Evolutionary conservation across 1,140 invertebrate species (phyloP).

Genomic region (Vanessa tameamea): DNA sequence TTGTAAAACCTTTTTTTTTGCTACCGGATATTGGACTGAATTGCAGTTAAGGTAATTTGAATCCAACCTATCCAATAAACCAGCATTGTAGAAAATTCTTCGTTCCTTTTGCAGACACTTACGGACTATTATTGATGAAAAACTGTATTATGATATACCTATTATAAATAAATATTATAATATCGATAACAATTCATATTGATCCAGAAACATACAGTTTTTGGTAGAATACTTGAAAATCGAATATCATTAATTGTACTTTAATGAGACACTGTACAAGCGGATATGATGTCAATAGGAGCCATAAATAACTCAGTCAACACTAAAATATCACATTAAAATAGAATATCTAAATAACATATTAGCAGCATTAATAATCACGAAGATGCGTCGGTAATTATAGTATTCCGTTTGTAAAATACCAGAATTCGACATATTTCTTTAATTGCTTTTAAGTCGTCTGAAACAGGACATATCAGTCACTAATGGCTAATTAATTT

Average conservation of each 20-base stretch:
- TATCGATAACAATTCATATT: background rate
- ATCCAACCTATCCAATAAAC: too few relatives aligned
- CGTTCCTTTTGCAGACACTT: too few relatives aligned
- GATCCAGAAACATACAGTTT: conserved; percentile 16
- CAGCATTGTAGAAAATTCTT: too few relatives aligned
- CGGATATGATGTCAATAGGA: conserved; percentile 6
- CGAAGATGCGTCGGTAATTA: conserved; percentile 27
- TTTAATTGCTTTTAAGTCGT: conserved; percentile 7
- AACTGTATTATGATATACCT: too few relatives aligned
- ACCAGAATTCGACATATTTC: conserved; percentile 12
- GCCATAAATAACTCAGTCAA: conserved; percentile 11
- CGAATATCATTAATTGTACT: conserved; percentile 8
- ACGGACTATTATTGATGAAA: too few relatives aligned
- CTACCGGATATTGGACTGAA: background rate
- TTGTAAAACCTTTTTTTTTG: background rate
- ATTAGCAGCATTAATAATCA: conserved; percentile 13
- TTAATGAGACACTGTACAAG: background rate
- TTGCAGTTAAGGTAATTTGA: background rate
- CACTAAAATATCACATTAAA: conserved; percentile 21
- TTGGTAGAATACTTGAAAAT: background rate
- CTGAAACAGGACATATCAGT: conserved; percentile 21
- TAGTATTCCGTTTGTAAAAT: conserved; percentile 5
- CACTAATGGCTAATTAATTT: conserved; percentile 19
- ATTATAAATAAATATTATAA: too few relatives aligned
- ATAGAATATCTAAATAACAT: conserved; percentile 20